A percentile compares a stretch with the other conserved stretches of the same genome.
Conservation (phyloP, 2,113 vertebrate genomes). For the Narcine bancroftii region DNA sequence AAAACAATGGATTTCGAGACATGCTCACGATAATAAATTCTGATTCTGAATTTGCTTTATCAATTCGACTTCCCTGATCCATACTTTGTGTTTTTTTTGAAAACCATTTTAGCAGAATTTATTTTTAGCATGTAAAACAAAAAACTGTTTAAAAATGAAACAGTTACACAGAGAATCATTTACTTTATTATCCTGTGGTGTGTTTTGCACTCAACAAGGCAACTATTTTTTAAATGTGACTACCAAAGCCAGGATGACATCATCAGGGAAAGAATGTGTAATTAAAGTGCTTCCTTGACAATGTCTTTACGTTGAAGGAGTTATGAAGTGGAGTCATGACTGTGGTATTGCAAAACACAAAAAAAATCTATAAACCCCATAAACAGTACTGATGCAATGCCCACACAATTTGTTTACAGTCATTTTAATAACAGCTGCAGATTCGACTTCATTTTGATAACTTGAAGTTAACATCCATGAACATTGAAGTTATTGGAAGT, state of each 20-base stretch:
- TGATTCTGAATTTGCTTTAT: too few relatives aligned
- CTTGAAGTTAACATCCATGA: too few relatives aligned
- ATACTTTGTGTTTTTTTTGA: background rate
- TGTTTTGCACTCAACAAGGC: background rate
- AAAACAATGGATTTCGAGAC: too few relatives aligned
- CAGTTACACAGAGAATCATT: background rate
- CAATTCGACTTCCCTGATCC: background rate
- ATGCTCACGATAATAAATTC: too few relatives aligned
- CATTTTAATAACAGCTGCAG: too few relatives aligned
- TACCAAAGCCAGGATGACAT: background rate
- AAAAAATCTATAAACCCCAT: background rate
- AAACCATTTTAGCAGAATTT: background rate
- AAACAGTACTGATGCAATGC: background rate
- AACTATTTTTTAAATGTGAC: background rate
- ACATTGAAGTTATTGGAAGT: too few relatives aligned
- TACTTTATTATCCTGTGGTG: background rate
- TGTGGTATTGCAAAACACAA: background rate
- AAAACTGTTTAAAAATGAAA: conserved; percentile 4
- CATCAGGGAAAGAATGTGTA: background rate
- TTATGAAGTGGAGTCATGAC: background rate
- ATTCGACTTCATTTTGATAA: background rate
- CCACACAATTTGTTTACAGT: background rate
- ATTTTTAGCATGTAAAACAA: background rate
- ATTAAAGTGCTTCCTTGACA: background rate
- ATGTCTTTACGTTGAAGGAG: background rate